These are phyloP conservation scores for Cyprinodon tularosa DNA, from an alignment of 2,113 vertebrate species.

Conservation along the genomic window DNA sequence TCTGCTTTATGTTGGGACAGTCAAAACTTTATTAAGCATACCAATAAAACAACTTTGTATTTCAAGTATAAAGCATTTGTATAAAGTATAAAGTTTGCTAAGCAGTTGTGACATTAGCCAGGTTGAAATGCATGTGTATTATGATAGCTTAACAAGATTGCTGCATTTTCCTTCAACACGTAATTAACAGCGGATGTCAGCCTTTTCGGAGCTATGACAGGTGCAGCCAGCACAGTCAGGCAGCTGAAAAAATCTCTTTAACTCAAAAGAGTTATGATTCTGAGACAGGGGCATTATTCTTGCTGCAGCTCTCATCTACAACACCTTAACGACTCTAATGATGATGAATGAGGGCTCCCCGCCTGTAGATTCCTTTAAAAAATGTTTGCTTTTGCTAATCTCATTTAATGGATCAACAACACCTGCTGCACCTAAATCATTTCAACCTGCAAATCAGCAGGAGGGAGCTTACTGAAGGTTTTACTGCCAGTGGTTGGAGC, in stretches of 20 bases:
- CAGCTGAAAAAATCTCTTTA: constrained; percentile 20
- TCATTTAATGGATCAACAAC: constrained; percentile 48
- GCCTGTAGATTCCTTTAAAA: constrained; percentile 20
- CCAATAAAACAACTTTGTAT: neutral
- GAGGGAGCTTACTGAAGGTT: neutral
- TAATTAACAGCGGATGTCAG: neutral
- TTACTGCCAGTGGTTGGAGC: neutral
- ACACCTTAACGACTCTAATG: constrained; percentile 46
- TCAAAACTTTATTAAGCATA: neutral
- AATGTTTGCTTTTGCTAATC: constrained; percentile 51
- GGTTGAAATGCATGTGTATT: neutral
- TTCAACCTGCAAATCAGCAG: constrained; percentile 35
- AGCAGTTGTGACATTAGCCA: neutral
- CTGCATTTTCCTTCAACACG: neutral
- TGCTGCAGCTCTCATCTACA: constrained; percentile 4
- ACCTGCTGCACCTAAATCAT: constrained; percentile 52
- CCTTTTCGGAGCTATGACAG: neutral
- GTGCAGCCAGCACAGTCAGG: neutral
- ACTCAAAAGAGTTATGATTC: constrained; percentile 13
- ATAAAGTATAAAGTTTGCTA: neutral
- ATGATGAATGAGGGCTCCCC: constrained; percentile 48
- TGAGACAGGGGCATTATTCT: constrained; percentile 38
- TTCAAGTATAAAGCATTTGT: neutral
- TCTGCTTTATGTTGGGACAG: neutral
- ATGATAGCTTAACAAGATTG: neutral